Base-by-base conservation (phyloP, 2,113 vertebrate species). In the Eidolon helvum region DNA sequence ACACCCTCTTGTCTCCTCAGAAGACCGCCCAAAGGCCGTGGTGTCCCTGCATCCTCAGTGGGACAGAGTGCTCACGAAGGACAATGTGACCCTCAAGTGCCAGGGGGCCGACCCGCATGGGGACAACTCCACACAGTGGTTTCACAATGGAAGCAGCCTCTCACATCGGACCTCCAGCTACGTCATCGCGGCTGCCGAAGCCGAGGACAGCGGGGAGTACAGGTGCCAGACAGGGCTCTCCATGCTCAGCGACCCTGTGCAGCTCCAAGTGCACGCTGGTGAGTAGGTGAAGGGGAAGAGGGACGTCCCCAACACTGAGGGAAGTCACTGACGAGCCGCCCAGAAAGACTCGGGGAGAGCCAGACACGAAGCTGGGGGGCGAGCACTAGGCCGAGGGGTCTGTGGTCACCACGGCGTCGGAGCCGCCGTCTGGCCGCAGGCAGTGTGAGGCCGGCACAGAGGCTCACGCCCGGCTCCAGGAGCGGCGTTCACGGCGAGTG, bases 51-150 rank as follows among this genome's bases (percentile, higher is more conserved):
- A 94, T 10, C 88, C 94, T 21, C 12, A 7, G 0, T 92, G 83
- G 77, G 26, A 53, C 48, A 61, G 18, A 2, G 18, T 97, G 14
- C 84, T 97, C 14, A 8, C 0, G 2, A 0, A 2, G 0, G 96
- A 97, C 71, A 1, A 0, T 1, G 96, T 97, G 53, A 75, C n/a
- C 2, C 78, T 98, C 30, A 93, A 4, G 5, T 98, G 98, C 89
- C 72, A 77, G 26, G 97, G 77, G 14, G 0, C 38, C 57, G 1
- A 50, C 10, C 2, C 26, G 0, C 16, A 16, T 28, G 94, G 12
- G n/a, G 4, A 80, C 63, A 57, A 7, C 14, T n/a, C 72, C 63
- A 87, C 88, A 15, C 5, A 9, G 10, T 98, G 98, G 98, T 68
- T 45, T 24, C 93, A 79, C 66, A 96, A 98, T 1, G 86, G 16